Base-by-base conservation (phyloP, 2,797 vertebrate species). In the Xiphorhynchus erythropygius region DNA sequence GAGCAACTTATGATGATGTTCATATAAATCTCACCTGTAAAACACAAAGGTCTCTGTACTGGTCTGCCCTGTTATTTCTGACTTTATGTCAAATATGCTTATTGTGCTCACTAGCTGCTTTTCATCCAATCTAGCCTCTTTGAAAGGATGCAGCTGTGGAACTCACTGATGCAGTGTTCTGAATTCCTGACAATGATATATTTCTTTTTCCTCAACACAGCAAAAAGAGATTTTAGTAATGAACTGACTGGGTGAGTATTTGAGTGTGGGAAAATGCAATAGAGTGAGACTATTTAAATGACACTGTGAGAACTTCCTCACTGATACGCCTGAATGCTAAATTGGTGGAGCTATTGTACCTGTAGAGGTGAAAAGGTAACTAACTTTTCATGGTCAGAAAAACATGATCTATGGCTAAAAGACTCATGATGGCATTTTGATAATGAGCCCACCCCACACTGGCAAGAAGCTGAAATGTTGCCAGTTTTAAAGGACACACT, bases 291-390 rank as follows among this genome's bases (percentile, higher is more conserved):
- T 89, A 13, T n/a, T 87, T 49, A 90, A 95, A 81, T 81, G 94
- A 95, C 65, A 91, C 64, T 89, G 95, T 96, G 94, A 93, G 93
- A 97, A 95, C 93, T 94, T 92, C 93, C 95, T 93, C 56, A 25
- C 63, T 69, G 77, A 82, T 60, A 60, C 44, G 88, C 49, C 77
- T 87, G 75, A 92, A 77, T 15, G 74, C 42, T 52, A 63, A 90
- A 82, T 7, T 50, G 59, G 37, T 92, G 70, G 41, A 82, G 84
- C 94, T 79, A 95, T 94, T 96, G 92, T 95, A 67, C 22, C 41
- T 28, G 73, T 1, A 32, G 59, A 93, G 44, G 59, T 82, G 67
- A 92, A 81, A 88, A 90, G 52, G 67, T 76, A 69, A 93, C 87
- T 70, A 55, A 22, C 21, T 82, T 88, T 93, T 52, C 84, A 63